phyloP scores from a whole-genome alignment of 2,888 invertebrate species.

The Rhodophaea formosa region DNA sequence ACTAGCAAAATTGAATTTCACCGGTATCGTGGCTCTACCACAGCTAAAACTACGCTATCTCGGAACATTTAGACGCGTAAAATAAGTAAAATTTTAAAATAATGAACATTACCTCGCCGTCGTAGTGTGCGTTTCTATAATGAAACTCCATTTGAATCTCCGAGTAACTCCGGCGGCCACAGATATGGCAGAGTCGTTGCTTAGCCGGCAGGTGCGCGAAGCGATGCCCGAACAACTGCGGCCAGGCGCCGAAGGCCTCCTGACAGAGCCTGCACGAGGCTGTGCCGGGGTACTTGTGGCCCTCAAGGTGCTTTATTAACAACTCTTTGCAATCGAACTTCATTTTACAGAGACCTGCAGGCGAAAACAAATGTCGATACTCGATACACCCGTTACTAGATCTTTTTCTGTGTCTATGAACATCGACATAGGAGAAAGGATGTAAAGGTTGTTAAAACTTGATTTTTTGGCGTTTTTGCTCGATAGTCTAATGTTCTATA shows the following conservation, averaged over 20 bases:
- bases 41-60: too few relatives aligned
- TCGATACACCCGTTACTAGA: too few relatives aligned
- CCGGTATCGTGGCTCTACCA: too few relatives aligned
- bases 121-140: constrained; percentile 46
- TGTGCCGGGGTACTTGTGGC: constrained; percentile 36
- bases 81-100: too few relatives aligned
- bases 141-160: constrained; percentile 47
- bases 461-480: too few relatives aligned
- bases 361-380: background rate
- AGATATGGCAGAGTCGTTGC: constrained; percentile 49
- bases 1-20: too few relatives aligned
- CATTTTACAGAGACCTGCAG: constrained; percentile 48
- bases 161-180: constrained; percentile 35
- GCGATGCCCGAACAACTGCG: constrained; percentile 51
- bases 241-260: constrained; percentile 37
- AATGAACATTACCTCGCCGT: constrained; percentile 38
- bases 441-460: too few relatives aligned
- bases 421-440: too few relatives aligned
- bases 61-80: too few relatives aligned
- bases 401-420: too few relatives aligned
- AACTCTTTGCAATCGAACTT: constrained; percentile 30
- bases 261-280: constrained; percentile 44
- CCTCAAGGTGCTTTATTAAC: constrained; percentile 45
- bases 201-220: constrained; percentile 41
- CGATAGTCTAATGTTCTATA: too few relatives aligned